A percentile compares a stretch with the other conserved stretches of the same genome.
These are phyloP conservation scores for Mycogona germanica DNA, from an alignment of 2,888 invertebrate genomes.

Conservation along the genomic window DNA sequence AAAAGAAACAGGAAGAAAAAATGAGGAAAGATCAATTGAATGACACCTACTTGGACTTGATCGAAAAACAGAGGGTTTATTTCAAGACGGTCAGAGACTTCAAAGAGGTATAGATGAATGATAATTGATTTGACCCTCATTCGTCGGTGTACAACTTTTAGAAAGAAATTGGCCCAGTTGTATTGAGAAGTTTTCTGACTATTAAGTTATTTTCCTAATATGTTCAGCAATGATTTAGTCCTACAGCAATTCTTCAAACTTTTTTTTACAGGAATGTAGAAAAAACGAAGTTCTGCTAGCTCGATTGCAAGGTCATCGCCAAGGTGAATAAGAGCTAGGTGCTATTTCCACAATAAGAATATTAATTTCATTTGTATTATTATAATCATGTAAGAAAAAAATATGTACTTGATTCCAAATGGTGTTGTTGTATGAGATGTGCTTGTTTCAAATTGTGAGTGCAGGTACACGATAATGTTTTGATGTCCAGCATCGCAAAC, in stretches of 20 bases:
- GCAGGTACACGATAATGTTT: too few species aligned
- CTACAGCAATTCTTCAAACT: slow-evolving; percentile 47
- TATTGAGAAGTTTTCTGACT: neutral
- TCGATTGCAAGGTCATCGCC: slow-evolving; percentile 16
- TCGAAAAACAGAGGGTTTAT: slow-evolving; percentile 62
- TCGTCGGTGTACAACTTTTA: neutral
- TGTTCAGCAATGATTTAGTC: slow-evolving; percentile 45
- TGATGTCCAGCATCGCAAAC: too few species aligned
- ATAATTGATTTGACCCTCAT: neutral
- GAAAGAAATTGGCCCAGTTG: neutral
- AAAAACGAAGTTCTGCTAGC: slow-evolving; percentile 49
- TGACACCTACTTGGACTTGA: slow-evolving; percentile 37
- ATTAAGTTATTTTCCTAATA: neutral
- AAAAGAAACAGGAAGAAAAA: slow-evolving; percentile 50
- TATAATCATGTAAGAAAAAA: too few species aligned
- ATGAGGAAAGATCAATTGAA: slow-evolving; percentile 52
- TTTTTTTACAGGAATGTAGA: slow-evolving; percentile 47
- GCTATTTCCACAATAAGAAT: neutral
- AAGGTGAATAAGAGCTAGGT: slow-evolving; percentile 11
- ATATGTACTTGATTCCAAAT: too few species aligned
- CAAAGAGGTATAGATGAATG: slow-evolving; percentile 39
- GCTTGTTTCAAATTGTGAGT: too few species aligned
- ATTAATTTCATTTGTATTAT: too few species aligned
- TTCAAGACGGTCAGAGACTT: slow-evolving; percentile 62
- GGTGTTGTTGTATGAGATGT: too few species aligned